These are phyloP conservation scores for Listronotus oregonensis DNA, from an alignment of 1,140 invertebrate species.

Conservation along the genomic window DNA sequence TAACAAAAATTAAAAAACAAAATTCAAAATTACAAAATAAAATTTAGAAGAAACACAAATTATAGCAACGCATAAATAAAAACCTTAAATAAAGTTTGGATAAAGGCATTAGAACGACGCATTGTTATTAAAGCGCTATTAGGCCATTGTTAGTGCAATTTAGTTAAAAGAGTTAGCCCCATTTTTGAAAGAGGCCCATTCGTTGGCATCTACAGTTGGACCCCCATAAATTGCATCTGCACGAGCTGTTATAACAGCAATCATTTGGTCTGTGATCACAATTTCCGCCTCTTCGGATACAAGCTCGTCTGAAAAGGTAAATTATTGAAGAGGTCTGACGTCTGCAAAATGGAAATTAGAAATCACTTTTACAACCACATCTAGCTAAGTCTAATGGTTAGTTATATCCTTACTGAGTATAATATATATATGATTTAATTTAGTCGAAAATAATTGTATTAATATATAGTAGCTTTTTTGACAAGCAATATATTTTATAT, in stretches of 20 bases:
- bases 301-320: slow-evolving; percentile 85
- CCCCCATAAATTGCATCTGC: slow-evolving; percentile 89
- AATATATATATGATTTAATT: too few species aligned
- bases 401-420: too few species aligned
- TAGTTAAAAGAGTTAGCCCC: slow-evolving; percentile 66
- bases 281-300: slow-evolving; percentile 77
- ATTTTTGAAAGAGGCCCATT: slow-evolving; percentile 88
- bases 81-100: too few species aligned
- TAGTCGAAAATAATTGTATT: too few species aligned
- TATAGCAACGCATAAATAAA: too few species aligned
- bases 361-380: slow-evolving; percentile 51
- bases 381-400: slow-evolving; percentile 8
- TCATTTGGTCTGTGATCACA: slow-evolving; percentile 85
- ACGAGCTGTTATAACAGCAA: slow-evolving; percentile 85
- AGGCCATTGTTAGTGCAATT: slow-evolving; percentile 18
- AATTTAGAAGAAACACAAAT: not conserved
- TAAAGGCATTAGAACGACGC: too few species aligned
- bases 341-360: slow-evolving; percentile 66
- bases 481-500: too few species aligned
- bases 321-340: slow-evolving; percentile 75
- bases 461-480: too few species aligned
- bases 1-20: not conserved
- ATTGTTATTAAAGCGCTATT: not conserved
- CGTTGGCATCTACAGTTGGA: slow-evolving; percentile 88
- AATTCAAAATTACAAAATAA: not conserved